Percentiles rank a stretch among this genome's conserved stretches.
Conservation (phyloP, 2,888 invertebrate genomes). For the Agrotis exclamationis region DNA sequence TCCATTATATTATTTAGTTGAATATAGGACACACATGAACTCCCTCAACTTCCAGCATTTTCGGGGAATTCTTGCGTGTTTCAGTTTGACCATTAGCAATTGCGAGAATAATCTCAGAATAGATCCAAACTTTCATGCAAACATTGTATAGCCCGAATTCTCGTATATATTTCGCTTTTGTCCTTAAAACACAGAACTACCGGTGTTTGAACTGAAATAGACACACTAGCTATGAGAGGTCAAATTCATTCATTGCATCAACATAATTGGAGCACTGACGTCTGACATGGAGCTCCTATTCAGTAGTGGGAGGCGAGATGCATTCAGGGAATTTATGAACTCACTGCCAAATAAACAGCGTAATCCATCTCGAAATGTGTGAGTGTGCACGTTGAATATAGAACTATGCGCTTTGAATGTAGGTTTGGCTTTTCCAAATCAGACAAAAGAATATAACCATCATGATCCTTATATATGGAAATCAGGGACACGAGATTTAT, state of each 20-base stretch:
- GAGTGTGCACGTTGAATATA: neutral
- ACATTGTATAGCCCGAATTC: neutral
- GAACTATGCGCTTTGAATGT: neutral
- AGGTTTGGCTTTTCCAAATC: no score
- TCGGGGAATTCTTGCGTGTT: constrained; percentile 3
- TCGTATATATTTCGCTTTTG: neutral
- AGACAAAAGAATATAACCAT: no score
- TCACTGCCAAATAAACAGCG: constrained; percentile 39
- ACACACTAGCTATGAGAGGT: constrained; percentile 31
- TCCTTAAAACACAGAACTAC: neutral
- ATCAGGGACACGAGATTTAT: no score
- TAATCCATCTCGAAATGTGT: constrained; percentile 5
- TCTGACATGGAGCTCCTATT: constrained; percentile 49
- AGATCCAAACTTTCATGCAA: neutral
- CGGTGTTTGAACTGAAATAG: constrained; percentile 25
- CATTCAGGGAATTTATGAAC: constrained; percentile 34
- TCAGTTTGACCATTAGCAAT: constrained; percentile 2
- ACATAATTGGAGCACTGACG: constrained; percentile 51
- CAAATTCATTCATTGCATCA: constrained; percentile 53
- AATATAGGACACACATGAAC: neutral
- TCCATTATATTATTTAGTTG: neutral
- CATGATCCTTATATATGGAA: no score
- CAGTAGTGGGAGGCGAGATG: constrained; percentile 35
- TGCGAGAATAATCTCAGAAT: neutral
- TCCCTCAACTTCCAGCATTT: neutral